Evolutionary conservation across 2,888 invertebrate species (phyloP), one percentile per base, ranked within the genome.

Genomic region (Thymelicus sylvestris): DNA sequence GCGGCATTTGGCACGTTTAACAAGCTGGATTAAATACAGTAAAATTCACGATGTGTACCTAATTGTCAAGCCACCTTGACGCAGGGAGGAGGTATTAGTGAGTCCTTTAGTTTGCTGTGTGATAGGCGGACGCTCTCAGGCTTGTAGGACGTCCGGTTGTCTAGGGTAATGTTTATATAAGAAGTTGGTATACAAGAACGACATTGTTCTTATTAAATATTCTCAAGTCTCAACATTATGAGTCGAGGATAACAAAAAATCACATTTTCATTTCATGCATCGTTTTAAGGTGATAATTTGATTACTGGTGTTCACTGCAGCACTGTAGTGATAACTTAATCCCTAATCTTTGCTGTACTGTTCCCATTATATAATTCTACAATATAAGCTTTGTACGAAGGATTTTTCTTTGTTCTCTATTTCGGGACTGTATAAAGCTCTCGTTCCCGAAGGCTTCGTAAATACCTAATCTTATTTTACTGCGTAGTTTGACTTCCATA

Each of bases 1-100:
- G 5, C 31, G 31, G 31, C 31, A 31, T 31, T 31, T 31, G 3
- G 31, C 31, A 31, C 5, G 31, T 1, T 41, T 12, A 57, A 24
- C 68, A 48, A 62, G 62, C 38, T 10, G 1, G 44, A 55, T 38
- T 31, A 47, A 15, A 70, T n/a, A 48, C 24, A 19, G 39, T 41
- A 55, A 19, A 41, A 19, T 60, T 67, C 60, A 64, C 50, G 63
- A 10, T 19, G 38, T 64, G 60, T 67, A n/a, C n/a, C n/a, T n/a
- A 59, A 60, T 19, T 10, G 55, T 19, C 63, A 47, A 67, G 60
- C 55, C 59, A 24, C n/a, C 41, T 39, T 50, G 38, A 66, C 66
- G 38, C 44, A 62, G 66, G 47, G 63, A 48, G 66, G 12, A 60
- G n/a, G n/a, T 15, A 15, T 44, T 57, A 41, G 57, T 57, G 57